These are phyloP conservation scores for Thumatha senex DNA, from an alignment of 2,888 invertebrate genomes.

Conservation along the genomic window DNA sequence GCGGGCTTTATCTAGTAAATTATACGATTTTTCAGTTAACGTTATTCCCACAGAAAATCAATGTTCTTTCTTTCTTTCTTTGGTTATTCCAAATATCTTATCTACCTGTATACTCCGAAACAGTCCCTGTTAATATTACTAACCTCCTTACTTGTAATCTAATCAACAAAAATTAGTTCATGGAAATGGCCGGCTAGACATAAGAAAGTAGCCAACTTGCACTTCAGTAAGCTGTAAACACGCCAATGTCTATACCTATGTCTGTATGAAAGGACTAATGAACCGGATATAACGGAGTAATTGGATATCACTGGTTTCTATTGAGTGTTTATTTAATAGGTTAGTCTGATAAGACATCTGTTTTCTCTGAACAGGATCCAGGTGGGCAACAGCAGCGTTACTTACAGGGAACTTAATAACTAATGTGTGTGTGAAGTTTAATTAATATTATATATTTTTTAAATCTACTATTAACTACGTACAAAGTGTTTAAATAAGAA, in stretches of 20 bases:
- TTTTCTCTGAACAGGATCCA: conserved; percentile 12
- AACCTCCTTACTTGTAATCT: conserved; percentile 34
- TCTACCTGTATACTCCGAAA: not conserved
- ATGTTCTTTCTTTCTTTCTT: too few relatives aligned
- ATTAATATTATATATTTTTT: too few relatives aligned
- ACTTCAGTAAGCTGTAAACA: conserved; percentile 34
- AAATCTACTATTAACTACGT: too few relatives aligned
- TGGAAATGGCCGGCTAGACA: conserved; percentile 48
- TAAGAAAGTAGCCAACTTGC: conserved; percentile 50
- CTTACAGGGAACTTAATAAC: not conserved
- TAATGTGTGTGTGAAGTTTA: too few relatives aligned
- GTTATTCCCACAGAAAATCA: too few relatives aligned
- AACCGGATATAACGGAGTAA: conserved; percentile 36
- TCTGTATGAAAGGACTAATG: conserved; percentile 27
- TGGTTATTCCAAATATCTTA: too few relatives aligned
- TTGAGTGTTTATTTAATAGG: conserved; percentile 8
- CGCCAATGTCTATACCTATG: conserved; percentile 24
- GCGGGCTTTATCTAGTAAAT: too few relatives aligned
- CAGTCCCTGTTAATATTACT: conserved; percentile 16
- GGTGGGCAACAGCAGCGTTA: not conserved
- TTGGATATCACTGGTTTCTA: conserved; percentile 23
- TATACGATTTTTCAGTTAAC: too few relatives aligned
- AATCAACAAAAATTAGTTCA: conserved; percentile 50
- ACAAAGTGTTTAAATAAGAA: too few relatives aligned
- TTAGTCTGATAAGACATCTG: conserved; percentile 10